Base-by-base conservation (phyloP, 2,797 vertebrate species). In the Natrix natrix region DNA sequence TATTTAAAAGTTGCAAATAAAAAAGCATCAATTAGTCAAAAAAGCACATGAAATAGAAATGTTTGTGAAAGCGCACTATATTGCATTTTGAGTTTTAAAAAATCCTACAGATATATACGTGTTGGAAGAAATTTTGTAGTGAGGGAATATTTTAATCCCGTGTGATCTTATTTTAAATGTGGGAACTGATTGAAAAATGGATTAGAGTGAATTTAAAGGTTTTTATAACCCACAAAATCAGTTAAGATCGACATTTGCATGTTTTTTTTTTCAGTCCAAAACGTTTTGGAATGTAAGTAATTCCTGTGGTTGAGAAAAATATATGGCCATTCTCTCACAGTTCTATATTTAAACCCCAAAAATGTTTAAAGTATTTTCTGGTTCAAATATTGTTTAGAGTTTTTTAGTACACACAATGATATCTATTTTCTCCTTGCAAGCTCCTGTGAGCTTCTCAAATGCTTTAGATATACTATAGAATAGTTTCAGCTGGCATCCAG, bases 371-470 rank as follows among this genome's bases (percentile, higher is more conserved):
- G 7, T 0, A 92, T 7, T 78, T 78, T 93, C 12, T 74, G 90
- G 91, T 93, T 93, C 55, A 94, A 63, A 87, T 1, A 0, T 93
- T 52, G 0, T 7, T 4, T 86, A 93, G 48, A 48, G 74, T 95
- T 92, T 95, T 92, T 91, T 88, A 88, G 37, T 24, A 26, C 78
- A 88, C 63, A 37, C 89, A 87, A 13, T 11, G 26, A 3, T 56
- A 17, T 8, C 66, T 93, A 95, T 95, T 37, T 91, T 60, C 8
- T 37, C 52, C 90, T 55, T 90, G 2, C 2, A 8, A 11, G 59
- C 92, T 92, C 57, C 93, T 90, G 91, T 59, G 63, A 92, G 12
- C 91, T 94, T 69, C 43, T 92, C 91, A 92, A 91, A 94, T 61
- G 1, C 11, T 91, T 32, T 16, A 52, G 88, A 57, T 89, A 91